Evolutionary conservation across 2,113 vertebrate genomes (phyloP).

Genomic region (Zingel zingel): DNA sequence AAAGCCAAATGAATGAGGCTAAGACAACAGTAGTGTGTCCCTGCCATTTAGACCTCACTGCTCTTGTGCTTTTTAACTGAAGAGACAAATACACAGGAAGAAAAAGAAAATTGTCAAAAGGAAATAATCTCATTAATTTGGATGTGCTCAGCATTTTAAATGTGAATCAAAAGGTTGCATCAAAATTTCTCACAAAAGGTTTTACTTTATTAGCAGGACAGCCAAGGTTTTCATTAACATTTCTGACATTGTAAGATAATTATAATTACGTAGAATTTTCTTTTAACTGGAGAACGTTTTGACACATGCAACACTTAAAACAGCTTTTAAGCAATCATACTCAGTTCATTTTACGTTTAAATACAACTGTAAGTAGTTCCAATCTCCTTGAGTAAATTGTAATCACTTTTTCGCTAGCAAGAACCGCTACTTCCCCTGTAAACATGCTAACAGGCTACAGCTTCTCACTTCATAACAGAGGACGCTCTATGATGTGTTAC

Average conservation of each 20-base stretch:
- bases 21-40: conserved; percentile 6
- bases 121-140: conserved; percentile 56
- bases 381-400: conserved; percentile 16
- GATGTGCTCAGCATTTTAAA: conserved; percentile 33
- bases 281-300: conserved; percentile 30
- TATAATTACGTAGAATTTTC: conserved; percentile 17
- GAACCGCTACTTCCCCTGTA: neutral
- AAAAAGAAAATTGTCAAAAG: conserved; percentile 32
- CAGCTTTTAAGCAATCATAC: conserved; percentile 31
- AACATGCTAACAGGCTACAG: neutral
- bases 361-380: conserved; percentile 5
- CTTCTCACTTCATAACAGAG: neutral
- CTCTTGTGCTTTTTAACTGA: conserved; percentile 1
- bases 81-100: neutral
- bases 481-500: conserved; percentile 2
- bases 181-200: conserved; percentile 15
- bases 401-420: conserved; percentile 3
- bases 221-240: conserved; percentile 31
- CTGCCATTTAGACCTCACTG: conserved; percentile 7
- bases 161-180: conserved; percentile 37
- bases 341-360: conserved; percentile 33
- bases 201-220: conserved; percentile 43
- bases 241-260: conserved; percentile 24
- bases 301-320: conserved; percentile 8
- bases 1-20: conserved; percentile 22